These are phyloP conservation scores for Nasua narica DNA, from an alignment of 2,797 vertebrate species.

Conservation along the genomic window DNA sequence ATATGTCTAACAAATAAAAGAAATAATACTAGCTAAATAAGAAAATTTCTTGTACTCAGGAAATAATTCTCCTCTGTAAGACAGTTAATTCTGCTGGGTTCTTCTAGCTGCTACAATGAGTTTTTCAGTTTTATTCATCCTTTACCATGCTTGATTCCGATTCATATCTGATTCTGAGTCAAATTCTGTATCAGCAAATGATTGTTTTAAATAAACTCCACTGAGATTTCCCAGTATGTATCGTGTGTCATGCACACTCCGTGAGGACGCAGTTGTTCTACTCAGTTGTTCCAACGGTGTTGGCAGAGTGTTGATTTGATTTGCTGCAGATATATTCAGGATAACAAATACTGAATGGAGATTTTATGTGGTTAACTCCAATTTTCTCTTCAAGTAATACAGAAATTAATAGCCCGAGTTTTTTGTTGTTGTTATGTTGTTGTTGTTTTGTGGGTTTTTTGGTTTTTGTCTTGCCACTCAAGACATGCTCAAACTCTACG, in stretches of 20 bases:
- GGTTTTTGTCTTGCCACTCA: neutral
- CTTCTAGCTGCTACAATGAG: neutral
- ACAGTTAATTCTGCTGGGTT: conserved; percentile 2
- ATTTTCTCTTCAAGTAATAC: neutral
- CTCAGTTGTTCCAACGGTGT: neutral
- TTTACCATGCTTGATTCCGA: neutral
- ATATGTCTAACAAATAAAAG: neutral
- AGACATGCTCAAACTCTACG: neutral
- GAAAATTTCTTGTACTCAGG: neutral
- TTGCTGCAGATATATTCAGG: neutral
- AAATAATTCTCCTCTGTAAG: neutral
- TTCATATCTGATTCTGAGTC: neutral
- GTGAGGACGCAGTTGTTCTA: neutral
- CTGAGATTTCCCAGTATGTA: neutral
- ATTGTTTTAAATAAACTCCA: neutral
- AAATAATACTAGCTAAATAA: neutral
- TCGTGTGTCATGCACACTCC: neutral
- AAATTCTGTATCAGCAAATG: neutral
- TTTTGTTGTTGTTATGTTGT: neutral
- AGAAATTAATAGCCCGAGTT: neutral
- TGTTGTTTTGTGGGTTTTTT: fast-evolving
- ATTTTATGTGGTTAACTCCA: neutral
- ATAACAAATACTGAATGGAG: neutral
- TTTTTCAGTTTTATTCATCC: neutral
- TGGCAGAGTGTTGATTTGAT: neutral